phyloP scores from a whole-genome alignment of 2,113 vertebrate genomes.

The Tetrao urogallus region DNA sequence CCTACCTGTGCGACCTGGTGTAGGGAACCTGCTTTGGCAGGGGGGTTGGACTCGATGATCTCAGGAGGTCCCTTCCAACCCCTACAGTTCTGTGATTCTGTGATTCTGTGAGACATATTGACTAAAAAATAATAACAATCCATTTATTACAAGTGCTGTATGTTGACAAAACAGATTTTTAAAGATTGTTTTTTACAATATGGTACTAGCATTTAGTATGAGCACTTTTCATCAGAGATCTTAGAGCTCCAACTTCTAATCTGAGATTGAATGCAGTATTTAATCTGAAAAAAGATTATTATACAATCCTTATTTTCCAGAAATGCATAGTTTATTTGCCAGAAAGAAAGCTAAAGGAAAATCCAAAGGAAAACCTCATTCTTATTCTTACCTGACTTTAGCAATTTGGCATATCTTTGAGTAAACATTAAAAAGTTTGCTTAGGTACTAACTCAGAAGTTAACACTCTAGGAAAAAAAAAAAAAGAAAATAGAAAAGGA shows the following conservation, averaged over 20 bases:
- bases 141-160: background rate
- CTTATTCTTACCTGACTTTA: background rate
- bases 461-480: background rate
- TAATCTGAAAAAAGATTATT: background rate
- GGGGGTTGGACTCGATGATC: too few species aligned
- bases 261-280: background rate
- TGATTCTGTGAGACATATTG: background rate
- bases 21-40: too few species aligned
- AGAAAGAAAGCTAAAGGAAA: background rate
- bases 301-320: background rate
- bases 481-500: background rate
- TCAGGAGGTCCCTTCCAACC: too few species aligned
- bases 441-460: background rate
- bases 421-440: background rate
- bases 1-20: too few species aligned
- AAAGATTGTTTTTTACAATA: background rate
- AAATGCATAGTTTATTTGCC: background rate
- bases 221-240: background rate
- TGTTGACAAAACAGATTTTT: background rate
- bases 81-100: too few species aligned
- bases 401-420: background rate
- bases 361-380: background rate
- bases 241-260: background rate
- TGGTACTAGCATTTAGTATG: background rate
- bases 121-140: background rate